Evolutionary conservation across 2,113 vertebrate genomes (phyloP).

Genomic region (Embiotoca jacksoni): DNA sequence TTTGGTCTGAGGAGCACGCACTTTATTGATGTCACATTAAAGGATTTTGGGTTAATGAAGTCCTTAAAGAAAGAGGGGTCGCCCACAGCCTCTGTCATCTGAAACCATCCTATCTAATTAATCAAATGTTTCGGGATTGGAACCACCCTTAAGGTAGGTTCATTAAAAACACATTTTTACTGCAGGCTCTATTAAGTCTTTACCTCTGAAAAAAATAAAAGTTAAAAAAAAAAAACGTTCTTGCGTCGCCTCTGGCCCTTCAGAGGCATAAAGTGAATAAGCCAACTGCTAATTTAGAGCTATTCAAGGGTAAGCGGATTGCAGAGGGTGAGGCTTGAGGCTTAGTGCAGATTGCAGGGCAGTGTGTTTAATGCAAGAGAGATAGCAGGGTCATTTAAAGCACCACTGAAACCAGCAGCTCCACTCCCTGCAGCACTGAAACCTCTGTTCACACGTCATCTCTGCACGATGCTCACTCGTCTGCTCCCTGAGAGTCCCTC

Average conservation of each 20-base stretch:
- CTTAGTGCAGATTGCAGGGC: conserved; percentile 78
- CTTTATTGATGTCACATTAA: conserved; percentile 58
- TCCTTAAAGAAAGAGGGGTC: conserved; percentile 47
- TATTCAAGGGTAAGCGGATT: conserved; percentile 80
- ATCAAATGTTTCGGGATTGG: conserved; percentile 57
- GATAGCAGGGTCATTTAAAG: conserved; percentile 77
- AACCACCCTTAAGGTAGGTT: conserved; percentile 63
- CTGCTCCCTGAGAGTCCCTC: conserved; percentile 7
- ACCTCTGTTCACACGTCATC: conserved; percentile 24
- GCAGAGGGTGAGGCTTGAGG: conserved; percentile 73
- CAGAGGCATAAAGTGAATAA: conserved; percentile 73
- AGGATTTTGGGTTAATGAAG: conserved; percentile 42
- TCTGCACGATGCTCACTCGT: conserved; percentile 12
- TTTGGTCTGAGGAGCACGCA: conserved; percentile 1
- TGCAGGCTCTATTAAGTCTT: conserved; percentile 52
- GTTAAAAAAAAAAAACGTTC: not conserved
- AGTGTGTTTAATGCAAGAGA: conserved; percentile 75
- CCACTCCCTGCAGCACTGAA: conserved; percentile 50
- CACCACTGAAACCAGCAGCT: conserved; percentile 62
- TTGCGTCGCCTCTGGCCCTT: conserved; percentile 53
- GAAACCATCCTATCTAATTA: conserved; percentile 65
- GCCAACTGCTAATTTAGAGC: conserved; percentile 75
- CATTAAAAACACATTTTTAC: conserved; percentile 65
- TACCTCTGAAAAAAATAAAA: conserved; percentile 32
- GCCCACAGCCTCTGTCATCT: conserved; percentile 51